phyloP scores from a whole-genome alignment of 2,113 vertebrate genomes.

The Marmota monax region DNA sequence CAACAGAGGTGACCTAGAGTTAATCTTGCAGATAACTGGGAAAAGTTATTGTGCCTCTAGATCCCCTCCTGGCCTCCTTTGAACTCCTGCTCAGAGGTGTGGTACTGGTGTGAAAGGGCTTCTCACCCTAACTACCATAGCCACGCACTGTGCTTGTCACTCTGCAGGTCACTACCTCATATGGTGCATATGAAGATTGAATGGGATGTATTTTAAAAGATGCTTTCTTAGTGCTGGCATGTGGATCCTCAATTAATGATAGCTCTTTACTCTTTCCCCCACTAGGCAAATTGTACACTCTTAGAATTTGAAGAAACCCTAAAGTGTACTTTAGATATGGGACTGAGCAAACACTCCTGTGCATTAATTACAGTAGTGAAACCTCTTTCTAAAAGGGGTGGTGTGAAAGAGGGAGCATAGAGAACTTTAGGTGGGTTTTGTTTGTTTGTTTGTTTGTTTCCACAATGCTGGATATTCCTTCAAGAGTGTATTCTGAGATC shows the following conservation, averaged over 20 bases:
- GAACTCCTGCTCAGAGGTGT: background rate
- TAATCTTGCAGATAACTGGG: background rate
- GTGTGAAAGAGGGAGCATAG: background rate
- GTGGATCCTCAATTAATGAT: background rate
- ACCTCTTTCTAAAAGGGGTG: background rate
- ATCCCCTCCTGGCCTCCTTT: background rate
- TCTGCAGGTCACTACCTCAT: background rate
- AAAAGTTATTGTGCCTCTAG: background rate
- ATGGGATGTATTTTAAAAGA: background rate
- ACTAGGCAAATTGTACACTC: background rate
- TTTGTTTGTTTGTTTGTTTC: background rate
- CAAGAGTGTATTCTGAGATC: background rate
- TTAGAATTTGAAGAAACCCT: background rate
- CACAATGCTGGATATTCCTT: background rate
- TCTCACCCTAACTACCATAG: background rate
- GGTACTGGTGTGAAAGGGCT: background rate
- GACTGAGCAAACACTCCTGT: background rate
- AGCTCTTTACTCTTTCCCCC: background rate
- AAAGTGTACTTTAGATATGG: background rate
- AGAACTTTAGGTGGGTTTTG: too few species aligned
- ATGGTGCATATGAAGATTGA: background rate
- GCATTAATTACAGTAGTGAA: background rate
- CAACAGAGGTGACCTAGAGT: background rate
- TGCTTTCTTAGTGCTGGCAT: background rate
- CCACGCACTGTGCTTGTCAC: background rate